phyloP scores from a whole-genome alignment of 2,888 invertebrate genomes.

The Sicus ferrugineus region DNA sequence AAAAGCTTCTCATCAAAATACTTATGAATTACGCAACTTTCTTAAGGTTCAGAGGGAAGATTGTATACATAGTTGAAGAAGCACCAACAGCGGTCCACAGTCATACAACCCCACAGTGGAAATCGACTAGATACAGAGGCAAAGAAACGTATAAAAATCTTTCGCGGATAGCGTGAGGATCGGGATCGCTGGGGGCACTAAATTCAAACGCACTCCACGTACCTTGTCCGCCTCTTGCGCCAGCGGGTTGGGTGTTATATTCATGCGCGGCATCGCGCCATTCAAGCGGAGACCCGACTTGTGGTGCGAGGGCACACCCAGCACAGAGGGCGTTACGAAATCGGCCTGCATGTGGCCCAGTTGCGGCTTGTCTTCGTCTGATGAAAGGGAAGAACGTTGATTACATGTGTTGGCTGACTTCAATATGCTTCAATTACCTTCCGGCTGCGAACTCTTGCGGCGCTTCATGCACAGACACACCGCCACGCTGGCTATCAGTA shows the following conservation, averaged over 20 bases:
- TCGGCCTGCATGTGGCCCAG: conserved; percentile 64
- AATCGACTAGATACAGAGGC: conserved; percentile 34
- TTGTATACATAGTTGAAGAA: conserved; percentile 33
- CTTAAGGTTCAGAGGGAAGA: conserved; percentile 3
- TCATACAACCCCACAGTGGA: conserved; percentile 37
- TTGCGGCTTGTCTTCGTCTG: conserved; percentile 64
- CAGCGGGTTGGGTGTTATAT: conserved; percentile 64
- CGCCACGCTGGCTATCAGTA: conserved; percentile 57
- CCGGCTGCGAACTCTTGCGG: conserved; percentile 55
- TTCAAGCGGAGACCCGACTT: conserved; percentile 56
- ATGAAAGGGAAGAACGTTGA: not conserved
- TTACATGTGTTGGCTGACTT: not conserved
- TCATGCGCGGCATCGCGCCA: conserved; percentile 63
- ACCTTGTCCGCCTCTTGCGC: conserved; percentile 63
- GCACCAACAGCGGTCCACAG: conserved; percentile 37
- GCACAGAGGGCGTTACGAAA: conserved; percentile 57
- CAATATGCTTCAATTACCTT: conserved; percentile 50
- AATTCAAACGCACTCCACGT: conserved; percentile 30
- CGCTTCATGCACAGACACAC: conserved; percentile 60
- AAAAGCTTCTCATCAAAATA: too few relatives aligned
- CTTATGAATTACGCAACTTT: too few relatives aligned
- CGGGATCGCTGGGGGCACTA: not conserved
- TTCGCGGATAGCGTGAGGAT: not conserved
- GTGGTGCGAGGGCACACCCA: conserved; percentile 57
- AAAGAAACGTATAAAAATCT: conserved; percentile 11